These are phyloP conservation scores for Vicugna pacos DNA, from an alignment of 2,113 vertebrate species.

Conservation along the genomic window DNA sequence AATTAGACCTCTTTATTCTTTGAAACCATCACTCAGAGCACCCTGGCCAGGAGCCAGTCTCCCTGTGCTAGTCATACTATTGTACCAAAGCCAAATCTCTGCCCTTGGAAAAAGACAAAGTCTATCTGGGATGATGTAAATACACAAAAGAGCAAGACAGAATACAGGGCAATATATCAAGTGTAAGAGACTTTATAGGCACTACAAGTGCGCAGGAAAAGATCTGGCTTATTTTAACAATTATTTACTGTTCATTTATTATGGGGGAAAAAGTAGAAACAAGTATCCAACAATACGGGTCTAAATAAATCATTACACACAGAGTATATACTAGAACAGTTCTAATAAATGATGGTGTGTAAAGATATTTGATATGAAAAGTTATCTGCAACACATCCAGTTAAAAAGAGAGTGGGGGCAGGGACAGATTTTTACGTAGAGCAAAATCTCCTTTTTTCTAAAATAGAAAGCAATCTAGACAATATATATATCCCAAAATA, in stretches of 20 bases:
- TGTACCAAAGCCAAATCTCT: background rate
- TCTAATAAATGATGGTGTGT: background rate
- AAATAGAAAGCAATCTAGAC: background rate
- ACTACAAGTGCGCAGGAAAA: background rate
- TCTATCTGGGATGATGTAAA: background rate
- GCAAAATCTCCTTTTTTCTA: background rate
- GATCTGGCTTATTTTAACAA: background rate
- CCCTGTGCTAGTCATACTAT: fast-evolving
- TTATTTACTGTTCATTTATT: background rate
- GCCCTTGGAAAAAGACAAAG: background rate
- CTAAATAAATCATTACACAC: background rate
- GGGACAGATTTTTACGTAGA: background rate
- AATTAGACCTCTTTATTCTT: too few relatives aligned
- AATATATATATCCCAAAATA: background rate
- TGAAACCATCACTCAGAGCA: background rate
- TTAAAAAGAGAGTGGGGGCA: background rate
- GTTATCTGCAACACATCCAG: background rate
- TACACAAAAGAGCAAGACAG: background rate
- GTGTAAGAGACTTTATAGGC: background rate
- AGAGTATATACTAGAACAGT: background rate
- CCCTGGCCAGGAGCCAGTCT: background rate
- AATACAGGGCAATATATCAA: background rate
- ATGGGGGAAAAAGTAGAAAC: background rate
- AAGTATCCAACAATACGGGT: background rate
- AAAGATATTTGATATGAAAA: background rate